These are phyloP conservation scores for Aplysina aerophoba DNA, from an alignment of 37 sponge, comb jelly and placozoan species.

Conservation along the genomic window DNA sequence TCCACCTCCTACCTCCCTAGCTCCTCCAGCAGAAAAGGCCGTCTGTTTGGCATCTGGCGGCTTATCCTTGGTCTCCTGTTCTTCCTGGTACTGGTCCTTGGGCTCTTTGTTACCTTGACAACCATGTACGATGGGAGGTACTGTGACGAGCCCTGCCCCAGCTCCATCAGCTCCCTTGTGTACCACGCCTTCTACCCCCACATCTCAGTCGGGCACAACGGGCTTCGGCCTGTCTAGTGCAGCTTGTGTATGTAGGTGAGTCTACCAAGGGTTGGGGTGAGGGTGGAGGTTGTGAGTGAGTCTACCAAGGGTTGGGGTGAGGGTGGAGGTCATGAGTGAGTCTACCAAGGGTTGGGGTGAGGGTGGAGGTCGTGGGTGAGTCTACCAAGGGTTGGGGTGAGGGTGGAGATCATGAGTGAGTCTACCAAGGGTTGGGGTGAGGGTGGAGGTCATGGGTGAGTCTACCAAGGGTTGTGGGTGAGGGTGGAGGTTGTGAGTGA, in stretches of 20 bases:
- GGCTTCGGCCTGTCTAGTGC: background rate
- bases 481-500: too few species aligned
- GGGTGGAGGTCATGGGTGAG: too few species aligned
- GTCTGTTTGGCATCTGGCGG: background rate
- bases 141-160: constrained; percentile 15
- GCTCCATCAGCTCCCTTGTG: constrained; percentile 23
- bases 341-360: too few species aligned
- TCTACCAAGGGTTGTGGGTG: too few species aligned
- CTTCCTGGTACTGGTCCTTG: constrained; percentile 10
- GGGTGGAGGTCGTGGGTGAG: too few species aligned
- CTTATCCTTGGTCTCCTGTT: background rate
- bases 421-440: too few species aligned
- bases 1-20: background rate
- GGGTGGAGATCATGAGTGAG: too few species aligned
- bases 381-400: too few species aligned
- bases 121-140: background rate
- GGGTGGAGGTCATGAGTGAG: too few species aligned
- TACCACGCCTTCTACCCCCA: constrained; percentile 29
- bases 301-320: too few species aligned
- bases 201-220: background rate
- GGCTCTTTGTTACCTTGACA: constrained; percentile 9
- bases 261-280: background rate
- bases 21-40: background rate
- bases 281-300: background rate
- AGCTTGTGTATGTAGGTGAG: too few species aligned